Evolutionary conservation across 2,888 invertebrate species (phyloP).

Genomic region (Dryocosmus kuriphilus): DNA sequence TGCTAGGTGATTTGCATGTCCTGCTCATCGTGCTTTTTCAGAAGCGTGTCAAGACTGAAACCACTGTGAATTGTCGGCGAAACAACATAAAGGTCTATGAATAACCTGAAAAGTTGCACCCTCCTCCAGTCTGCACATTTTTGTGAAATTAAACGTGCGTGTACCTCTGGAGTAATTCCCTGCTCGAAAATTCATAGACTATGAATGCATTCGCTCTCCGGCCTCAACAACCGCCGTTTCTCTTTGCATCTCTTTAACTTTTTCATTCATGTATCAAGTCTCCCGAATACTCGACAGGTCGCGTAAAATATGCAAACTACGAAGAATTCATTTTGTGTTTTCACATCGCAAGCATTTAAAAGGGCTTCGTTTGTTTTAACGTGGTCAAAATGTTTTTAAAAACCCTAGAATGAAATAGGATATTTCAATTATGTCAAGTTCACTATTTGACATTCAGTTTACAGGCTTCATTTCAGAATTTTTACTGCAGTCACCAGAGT

Average conservation of each 20-base stretch:
- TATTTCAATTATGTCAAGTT: too few relatives aligned
- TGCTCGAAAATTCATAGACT: constrained; percentile 53
- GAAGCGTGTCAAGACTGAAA: neutral
- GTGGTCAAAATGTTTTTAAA: too few relatives aligned
- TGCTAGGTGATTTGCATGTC: neutral
- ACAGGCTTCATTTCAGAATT: too few relatives aligned
- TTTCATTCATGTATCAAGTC: constrained; percentile 4
- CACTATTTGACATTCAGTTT: too few relatives aligned
- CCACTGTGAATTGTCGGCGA: neutral
- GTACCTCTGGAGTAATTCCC: constrained; percentile 48
- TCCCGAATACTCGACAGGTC: neutral
- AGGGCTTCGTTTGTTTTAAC: too few relatives aligned
- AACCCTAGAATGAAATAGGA: too few relatives aligned
- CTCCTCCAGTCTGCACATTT: constrained; percentile 23
- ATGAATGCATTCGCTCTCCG: constrained; percentile 43
- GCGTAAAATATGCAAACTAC: neutral
- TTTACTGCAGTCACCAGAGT: too few relatives aligned
- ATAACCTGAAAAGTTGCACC: constrained; percentile 51
- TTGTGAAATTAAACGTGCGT: constrained; percentile 44
- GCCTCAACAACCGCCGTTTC: neutral
- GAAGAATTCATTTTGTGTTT: neutral
- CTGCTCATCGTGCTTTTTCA: neutral
- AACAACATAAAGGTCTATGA: constrained; percentile 45
- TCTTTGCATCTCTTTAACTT: constrained; percentile 15
- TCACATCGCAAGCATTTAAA: neutral